Conservation (phyloP, 2,888 invertebrate species). For the Anticlea derivata region DNA sequence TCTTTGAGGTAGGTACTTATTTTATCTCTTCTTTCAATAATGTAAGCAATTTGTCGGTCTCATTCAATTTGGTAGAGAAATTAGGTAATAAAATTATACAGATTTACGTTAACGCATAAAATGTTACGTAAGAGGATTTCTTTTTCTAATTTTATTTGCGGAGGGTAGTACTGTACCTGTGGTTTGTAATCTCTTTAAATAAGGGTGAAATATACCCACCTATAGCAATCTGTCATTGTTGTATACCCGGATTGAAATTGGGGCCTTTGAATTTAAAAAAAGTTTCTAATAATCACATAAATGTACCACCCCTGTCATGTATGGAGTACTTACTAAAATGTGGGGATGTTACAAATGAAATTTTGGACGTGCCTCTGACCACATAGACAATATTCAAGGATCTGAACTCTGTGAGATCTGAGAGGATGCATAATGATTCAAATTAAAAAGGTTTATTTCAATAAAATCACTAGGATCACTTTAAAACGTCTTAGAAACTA, state of each 20-base stretch:
- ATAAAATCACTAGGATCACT: too few species aligned
- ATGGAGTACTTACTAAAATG: too few species aligned
- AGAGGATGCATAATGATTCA: too few species aligned
- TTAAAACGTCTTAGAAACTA: too few species aligned
- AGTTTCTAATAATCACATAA: too few species aligned
- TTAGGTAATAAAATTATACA: conserved; percentile 80
- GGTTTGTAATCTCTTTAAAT: conserved; percentile 53
- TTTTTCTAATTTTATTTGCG: conserved; percentile 55
- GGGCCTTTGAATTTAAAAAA: not conserved
- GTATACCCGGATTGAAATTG: not conserved
- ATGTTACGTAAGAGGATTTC: conserved; percentile 65
- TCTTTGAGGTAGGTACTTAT: conserved; percentile 6
- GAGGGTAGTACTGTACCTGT: conserved; percentile 54
- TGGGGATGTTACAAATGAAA: too few species aligned
- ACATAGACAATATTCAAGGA: too few species aligned
- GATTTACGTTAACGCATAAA: conserved; percentile 56
- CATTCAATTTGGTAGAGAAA: conserved; percentile 56
- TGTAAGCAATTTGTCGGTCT: conserved; percentile 53
- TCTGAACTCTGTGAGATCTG: too few species aligned
- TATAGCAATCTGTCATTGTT: conserved; percentile 27
- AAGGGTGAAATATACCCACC: conserved; percentile 27
- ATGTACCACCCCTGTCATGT: too few species aligned
- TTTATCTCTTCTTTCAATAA: conserved; percentile 33
- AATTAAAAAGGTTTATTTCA: too few species aligned
- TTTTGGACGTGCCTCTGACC: too few species aligned